Evolutionary conservation across 2,113 vertebrate genomes (phyloP).

Genomic region (Neotoma lepida): DNA sequence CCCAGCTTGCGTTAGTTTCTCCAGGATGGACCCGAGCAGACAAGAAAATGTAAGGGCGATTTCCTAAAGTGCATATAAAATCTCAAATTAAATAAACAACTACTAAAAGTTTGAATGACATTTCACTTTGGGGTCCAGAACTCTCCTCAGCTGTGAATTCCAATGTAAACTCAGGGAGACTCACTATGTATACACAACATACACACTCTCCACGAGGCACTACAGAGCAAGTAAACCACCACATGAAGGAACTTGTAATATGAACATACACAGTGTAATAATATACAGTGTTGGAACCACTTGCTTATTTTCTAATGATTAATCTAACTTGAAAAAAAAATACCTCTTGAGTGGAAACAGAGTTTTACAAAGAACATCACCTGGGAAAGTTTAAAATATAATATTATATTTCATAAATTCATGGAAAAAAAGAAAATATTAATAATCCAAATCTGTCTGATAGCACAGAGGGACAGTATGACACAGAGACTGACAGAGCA

Average conservation of each 20-base stretch:
- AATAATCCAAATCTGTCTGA: neutral
- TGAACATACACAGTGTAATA: neutral
- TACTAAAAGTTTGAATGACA: conserved; percentile 18
- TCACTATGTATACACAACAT: neutral
- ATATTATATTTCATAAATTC: conserved; percentile 51
- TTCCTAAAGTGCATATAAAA: conserved; percentile 86
- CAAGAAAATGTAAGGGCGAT: conserved; percentile 96
- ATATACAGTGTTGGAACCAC: neutral
- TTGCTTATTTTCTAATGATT: neutral
- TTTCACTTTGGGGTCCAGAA: conserved; percentile 43
- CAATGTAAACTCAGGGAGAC: conserved; percentile 1
- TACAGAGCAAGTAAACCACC: neutral
- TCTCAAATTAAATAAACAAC: conserved; percentile 41
- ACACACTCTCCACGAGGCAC: neutral
- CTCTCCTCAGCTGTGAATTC: conserved; percentile 7
- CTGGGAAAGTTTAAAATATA: conserved; percentile 17
- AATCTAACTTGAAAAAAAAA: conserved; percentile 50
- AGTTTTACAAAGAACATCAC: conserved; percentile 42
- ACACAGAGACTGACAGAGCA: neutral
- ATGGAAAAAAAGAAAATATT: neutral
- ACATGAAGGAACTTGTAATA: neutral
- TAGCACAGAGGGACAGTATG: neutral
- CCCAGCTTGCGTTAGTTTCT: conserved; percentile 99
- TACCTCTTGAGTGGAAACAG: conserved; percentile 24
- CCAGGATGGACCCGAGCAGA: conserved; percentile 97